Conservation (phyloP, 2,113 vertebrate genomes). For the Oncorhynchus tshawytscha region DNA sequence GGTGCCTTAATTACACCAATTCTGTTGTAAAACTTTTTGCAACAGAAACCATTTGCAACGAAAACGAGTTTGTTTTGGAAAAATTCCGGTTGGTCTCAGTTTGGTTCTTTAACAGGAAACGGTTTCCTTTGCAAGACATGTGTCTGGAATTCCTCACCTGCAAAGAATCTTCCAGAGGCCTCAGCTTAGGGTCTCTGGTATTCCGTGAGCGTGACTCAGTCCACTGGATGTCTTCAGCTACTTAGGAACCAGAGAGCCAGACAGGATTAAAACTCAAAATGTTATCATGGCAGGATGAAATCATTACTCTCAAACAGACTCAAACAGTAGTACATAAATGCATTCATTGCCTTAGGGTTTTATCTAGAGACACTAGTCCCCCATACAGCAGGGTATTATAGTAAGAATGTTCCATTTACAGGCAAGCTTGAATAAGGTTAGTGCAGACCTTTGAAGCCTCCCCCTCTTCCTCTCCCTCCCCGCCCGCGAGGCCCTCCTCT, state of each 20-base stretch:
- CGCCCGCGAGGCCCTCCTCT: conserved; percentile 80
- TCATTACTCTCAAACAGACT: too few species aligned
- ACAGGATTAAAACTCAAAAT: neutral
- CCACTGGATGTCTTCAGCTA: conserved; percentile 90
- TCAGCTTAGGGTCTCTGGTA: conserved; percentile 87
- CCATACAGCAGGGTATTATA: neutral
- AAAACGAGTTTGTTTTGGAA: too few species aligned
- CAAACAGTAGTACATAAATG: neutral
- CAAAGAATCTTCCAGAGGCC: conserved; percentile 86
- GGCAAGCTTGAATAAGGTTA: neutral
- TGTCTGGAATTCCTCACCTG: conserved; percentile 76
- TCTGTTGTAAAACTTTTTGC: too few species aligned
- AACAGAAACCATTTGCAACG: too few species aligned
- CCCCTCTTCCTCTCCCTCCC: conserved; percentile 85
- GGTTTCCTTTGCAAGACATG: too few species aligned
- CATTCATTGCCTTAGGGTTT: neutral
- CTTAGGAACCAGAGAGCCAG: neutral
- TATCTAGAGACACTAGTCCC: neutral
- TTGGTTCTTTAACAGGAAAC: too few species aligned
- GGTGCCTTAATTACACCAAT: too few species aligned
- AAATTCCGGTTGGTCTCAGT: too few species aligned
- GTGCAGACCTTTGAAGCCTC: conserved; percentile 86
- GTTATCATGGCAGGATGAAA: neutral
- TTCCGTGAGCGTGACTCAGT: conserved; percentile 88
- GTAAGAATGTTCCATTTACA: neutral